phyloP scores from a whole-genome alignment of 2,113 vertebrate species.

The Apteryx mantelli region DNA sequence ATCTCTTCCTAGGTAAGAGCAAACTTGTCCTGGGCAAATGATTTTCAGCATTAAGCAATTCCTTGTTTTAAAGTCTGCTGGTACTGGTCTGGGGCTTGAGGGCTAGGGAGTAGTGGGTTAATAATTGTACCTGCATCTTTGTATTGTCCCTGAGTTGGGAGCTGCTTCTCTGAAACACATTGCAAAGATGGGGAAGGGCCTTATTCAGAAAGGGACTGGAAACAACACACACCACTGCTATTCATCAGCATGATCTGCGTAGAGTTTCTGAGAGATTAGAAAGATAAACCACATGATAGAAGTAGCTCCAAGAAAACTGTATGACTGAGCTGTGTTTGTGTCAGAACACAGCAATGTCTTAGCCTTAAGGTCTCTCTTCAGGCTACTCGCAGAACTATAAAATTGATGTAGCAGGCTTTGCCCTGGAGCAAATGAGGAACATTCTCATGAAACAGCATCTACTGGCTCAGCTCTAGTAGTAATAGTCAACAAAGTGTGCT shows the following conservation, averaged over 20 bases:
- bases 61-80: not conserved
- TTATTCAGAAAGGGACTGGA: not conserved
- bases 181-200: not conserved
- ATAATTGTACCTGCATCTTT: not conserved
- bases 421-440: not conserved
- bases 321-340: slow-evolving; percentile 10
- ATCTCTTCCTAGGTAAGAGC: not conserved
- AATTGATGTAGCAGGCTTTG: not conserved
- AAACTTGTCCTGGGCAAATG: not conserved
- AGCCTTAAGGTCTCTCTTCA: not conserved
- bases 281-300: not conserved
- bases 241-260: not conserved
- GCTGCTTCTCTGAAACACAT: not conserved
- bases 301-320: not conserved
- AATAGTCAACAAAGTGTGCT: not conserved
- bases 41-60: not conserved
- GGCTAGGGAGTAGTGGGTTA: not conserved
- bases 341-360: not conserved
- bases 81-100: not conserved
- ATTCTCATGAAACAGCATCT: not conserved
- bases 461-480: not conserved
- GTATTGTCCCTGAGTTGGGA: not conserved
- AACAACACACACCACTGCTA: not conserved
- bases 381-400: not conserved
- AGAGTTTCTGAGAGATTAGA: not conserved